Evolutionary conservation across 2,888 invertebrate species (phyloP).

Genomic region (Dichetophora obliterata): DNA sequence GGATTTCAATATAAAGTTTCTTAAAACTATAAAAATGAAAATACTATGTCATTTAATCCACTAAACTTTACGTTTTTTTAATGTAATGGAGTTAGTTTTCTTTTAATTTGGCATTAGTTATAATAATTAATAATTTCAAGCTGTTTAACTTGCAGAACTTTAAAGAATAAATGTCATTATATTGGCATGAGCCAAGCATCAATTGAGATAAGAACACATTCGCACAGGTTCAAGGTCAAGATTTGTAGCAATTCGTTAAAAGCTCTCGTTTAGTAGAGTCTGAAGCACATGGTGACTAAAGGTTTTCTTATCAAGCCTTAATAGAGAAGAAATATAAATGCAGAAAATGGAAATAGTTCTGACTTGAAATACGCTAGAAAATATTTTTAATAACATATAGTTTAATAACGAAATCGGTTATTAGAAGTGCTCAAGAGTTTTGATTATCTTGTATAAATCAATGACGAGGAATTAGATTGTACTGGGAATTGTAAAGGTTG

Average conservation of each 20-base stretch:
- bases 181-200: not conserved
- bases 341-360: not conserved
- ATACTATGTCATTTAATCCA: no score
- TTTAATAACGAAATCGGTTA: no score
- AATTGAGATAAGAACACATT: constrained; percentile 16
- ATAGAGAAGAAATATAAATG: no score
- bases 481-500: no score
- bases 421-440: no score
- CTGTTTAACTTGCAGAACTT: not conserved
- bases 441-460: no score
- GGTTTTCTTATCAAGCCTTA: not conserved
- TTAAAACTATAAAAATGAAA: no score
- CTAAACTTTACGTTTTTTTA: no score
- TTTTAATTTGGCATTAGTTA: not conserved
- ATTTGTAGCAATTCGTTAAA: not conserved
- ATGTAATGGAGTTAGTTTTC: not conserved
- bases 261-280: not conserved
- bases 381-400: no score
- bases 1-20: no score
- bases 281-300: not conserved
- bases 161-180: no score
- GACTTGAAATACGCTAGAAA: not conserved
- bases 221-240: constrained; percentile 9
- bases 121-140: not conserved
- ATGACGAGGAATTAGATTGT: no score